Percentiles rank a stretch among this genome's conserved stretches.
Evolutionary conservation across 2,888 invertebrate species (phyloP).

Genomic region (Agrochola lota): DNA sequence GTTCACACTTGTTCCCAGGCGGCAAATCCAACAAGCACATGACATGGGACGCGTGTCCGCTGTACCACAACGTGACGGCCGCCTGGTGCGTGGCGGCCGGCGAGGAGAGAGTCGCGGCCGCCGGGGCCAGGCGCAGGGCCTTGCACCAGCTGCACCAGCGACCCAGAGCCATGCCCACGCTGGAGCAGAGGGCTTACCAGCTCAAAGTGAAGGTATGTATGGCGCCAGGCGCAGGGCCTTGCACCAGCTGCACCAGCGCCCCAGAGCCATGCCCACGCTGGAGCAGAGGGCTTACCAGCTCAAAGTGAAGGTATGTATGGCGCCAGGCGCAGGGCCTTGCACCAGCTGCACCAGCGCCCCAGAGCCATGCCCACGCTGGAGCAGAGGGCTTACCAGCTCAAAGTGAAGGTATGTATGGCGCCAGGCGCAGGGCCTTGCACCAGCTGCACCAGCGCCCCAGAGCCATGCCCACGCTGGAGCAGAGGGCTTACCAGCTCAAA

Average conservation of each 20-base stretch:
- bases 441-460: conserved; percentile 80
- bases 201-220: conserved; percentile 87
- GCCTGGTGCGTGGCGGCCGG: conserved; percentile 92
- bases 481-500: conserved; percentile 93
- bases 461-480: conserved; percentile 91
- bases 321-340: conserved; percentile 29
- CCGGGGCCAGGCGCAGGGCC: conserved; percentile 86
- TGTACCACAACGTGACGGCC: conserved; percentile 93
- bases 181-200: conserved; percentile 93
- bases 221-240: conserved; percentile 15
- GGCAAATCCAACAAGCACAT: conserved; percentile 96
- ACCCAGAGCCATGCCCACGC: conserved; percentile 87
- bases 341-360: conserved; percentile 79
- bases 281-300: conserved; percentile 94
- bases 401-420: conserved; percentile 80
- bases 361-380: conserved; percentile 91
- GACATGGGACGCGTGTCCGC: conserved; percentile 97
- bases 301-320: conserved; percentile 84
- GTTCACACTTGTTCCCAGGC: conserved; percentile 78
- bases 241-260: conserved; percentile 78
- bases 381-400: conserved; percentile 93
- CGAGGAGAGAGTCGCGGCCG: conserved; percentile 92
- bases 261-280: conserved; percentile 88
- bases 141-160: conserved; percentile 78
- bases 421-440: conserved; percentile 42